Base-by-base conservation (phyloP, 2,113 vertebrate species). In the Centrocercus urophasianus region DNA sequence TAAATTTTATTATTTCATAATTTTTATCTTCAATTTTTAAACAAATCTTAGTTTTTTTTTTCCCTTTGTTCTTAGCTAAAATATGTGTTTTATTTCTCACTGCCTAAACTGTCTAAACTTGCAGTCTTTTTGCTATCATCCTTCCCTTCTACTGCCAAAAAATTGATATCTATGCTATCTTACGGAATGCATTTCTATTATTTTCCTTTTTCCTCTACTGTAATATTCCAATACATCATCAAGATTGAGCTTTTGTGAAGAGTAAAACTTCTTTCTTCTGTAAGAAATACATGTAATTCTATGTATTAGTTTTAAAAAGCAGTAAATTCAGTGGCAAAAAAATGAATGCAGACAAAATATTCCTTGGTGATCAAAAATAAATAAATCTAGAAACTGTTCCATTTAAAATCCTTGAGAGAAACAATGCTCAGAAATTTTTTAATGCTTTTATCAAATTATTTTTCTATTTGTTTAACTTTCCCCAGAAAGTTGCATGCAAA, bases 31-130 rank as follows among this genome's bases (percentile, higher is more conserved):
- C 11, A 38, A 1, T 42, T 11, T 81, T 69, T 65, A 56, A 79
- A 59, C 1, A 61, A 65, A 65, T 34, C 5, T 57, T 42, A 38
- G 4, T 6, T 7, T 36, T 43, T 0, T 0, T 20, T 75, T 50
- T 54, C 72, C 43, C 15, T 65, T 72, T 67, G 7, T 3, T 50
- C 3, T 88, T n/a, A 47, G 8, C 3, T 80, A 52, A 76, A 88
- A 57, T 50, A 12, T 47, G 4, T 15, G 4, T 15, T 90, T 80
- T 86, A 61, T 83, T 86, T 70, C 19, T 61, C 19, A 17, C 6
- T 70, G 54, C 27, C 15, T 64, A 87, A 69, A 65, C 10, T 50
- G 32, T 47, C 27, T 57, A 73, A 52, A 47, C n/a, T 61, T 80
- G 25, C 21, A 88, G 32, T 2, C 9, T 34, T 61, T 72, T 32